Percentiles rank a stretch among this genome's conserved stretches.
Evolutionary conservation across 1,140 invertebrate genomes (phyloP).

Genomic region (Saccostrea echinata): DNA sequence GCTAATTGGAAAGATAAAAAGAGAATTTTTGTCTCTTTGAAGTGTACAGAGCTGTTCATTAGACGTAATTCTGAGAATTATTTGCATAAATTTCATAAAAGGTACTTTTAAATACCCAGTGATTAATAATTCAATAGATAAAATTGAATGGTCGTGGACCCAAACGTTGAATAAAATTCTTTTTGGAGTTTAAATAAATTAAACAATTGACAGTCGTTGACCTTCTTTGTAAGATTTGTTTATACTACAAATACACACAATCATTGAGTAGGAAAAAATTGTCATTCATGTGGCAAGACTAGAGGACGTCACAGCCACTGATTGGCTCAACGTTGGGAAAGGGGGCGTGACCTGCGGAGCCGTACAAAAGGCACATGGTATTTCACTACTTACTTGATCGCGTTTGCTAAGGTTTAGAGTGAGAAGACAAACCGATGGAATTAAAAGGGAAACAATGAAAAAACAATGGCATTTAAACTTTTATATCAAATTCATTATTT

Average conservation of each 20-base stretch:
- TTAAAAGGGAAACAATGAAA: slow-evolving; percentile 34
- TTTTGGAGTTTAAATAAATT: background rate
- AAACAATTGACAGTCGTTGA: slow-evolving; percentile 32
- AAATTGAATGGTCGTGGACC: background rate
- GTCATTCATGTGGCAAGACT: slow-evolving; percentile 24
- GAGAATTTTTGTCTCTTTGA: slow-evolving; percentile 20
- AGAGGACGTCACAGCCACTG: background rate
- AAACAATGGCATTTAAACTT: slow-evolving; percentile 40
- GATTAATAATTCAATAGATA: background rate
- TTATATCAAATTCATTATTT: slow-evolving; percentile 37
- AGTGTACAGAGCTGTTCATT: slow-evolving; percentile 47
- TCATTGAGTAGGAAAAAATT: slow-evolving; percentile 24
- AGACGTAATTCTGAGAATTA: background rate
- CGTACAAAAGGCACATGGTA: slow-evolving; percentile 34
- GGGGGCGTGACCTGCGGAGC: slow-evolving; percentile 9
- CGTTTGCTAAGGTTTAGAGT: slow-evolving; percentile 31
- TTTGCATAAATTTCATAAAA: background rate
- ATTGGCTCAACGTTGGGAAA: background rate
- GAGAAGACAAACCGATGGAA: slow-evolving; percentile 42
- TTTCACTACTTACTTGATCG: background rate
- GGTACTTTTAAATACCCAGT: background rate
- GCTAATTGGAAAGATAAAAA: slow-evolving; percentile 12
- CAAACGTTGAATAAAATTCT: background rate
- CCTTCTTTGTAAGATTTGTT: slow-evolving; percentile 29
- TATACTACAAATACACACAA: slow-evolving; percentile 23